phyloP scores from a whole-genome alignment of 2,888 invertebrate genomes.

The Phortica okadai region DNA sequence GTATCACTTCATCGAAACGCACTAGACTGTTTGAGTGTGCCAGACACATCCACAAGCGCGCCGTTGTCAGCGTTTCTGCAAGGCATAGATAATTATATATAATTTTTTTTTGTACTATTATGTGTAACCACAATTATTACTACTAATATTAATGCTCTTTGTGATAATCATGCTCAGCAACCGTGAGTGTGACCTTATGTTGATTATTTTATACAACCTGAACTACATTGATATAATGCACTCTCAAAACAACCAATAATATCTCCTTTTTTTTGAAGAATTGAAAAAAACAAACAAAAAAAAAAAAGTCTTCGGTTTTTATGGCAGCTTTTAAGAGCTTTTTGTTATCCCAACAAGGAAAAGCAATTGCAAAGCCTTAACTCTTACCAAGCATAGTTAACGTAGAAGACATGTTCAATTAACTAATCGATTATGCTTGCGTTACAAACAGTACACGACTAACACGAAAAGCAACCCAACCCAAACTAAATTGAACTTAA shows the following conservation, averaged over 20 bases:
- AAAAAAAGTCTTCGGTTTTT: no score
- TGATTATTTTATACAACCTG: constrained; percentile 25
- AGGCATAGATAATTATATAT: no score
- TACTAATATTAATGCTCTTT: constrained; percentile 26
- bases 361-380: not conserved
- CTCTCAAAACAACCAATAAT: not conserved
- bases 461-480: constrained; percentile 24
- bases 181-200: not conserved
- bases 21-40: constrained; percentile 59
- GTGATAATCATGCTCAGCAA: constrained; percentile 29
- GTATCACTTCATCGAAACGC: constrained; percentile 76
- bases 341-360: not conserved
- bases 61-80: not conserved
- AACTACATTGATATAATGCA: constrained; percentile 10
- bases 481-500: constrained; percentile 16
- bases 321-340: no score
- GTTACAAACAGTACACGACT: constrained; percentile 15
- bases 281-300: no score
- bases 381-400: not conserved
- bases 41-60: constrained; percentile 55
- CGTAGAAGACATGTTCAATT: not conserved
- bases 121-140: not conserved
- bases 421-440: constrained; percentile 25
- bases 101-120: no score
- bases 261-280: not conserved